Conservation (phyloP, 2,113 vertebrate species). For the Eolophus roseicapilla region DNA sequence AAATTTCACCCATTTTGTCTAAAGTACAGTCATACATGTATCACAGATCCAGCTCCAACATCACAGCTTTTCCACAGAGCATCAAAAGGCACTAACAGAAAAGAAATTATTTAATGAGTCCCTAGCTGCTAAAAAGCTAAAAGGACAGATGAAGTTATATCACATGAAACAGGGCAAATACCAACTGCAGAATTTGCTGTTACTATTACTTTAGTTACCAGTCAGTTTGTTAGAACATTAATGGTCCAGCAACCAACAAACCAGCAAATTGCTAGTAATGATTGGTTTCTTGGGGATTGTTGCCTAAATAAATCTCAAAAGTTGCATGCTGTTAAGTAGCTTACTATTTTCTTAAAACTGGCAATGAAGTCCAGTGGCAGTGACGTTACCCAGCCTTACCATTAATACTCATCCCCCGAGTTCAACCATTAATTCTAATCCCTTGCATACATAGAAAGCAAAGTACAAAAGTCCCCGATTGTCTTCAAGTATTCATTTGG, state of each 20-base stretch:
- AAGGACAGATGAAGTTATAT: not conserved
- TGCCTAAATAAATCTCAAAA: constrained; percentile 43
- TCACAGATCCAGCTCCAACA: not conserved
- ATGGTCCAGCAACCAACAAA: constrained; percentile 31
- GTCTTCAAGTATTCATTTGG: not conserved
- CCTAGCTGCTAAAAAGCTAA: not conserved
- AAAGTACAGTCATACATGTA: not conserved
- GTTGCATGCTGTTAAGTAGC: constrained; percentile 2
- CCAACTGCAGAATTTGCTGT: not conserved
- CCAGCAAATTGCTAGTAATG: constrained; percentile 27
- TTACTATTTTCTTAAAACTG: not conserved
- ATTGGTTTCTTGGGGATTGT: constrained; percentile 43
- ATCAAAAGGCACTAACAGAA: not conserved
- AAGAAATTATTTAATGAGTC: not conserved
- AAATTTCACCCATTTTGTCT: not conserved
- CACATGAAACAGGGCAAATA: not conserved
- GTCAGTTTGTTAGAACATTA: constrained; percentile 17
- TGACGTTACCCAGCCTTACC: not conserved
- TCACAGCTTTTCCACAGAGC: not conserved
- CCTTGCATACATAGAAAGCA: not conserved
- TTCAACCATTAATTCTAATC: not conserved
- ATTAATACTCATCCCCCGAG: not conserved
- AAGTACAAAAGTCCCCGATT: not conserved
- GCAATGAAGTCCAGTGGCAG: not conserved
- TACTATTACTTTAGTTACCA: constrained; percentile 19